Evolutionary conservation across 2,888 invertebrate genomes (phyloP), one percentile per base, ranked within the genome.

Genomic region (Rosalia funebris): DNA sequence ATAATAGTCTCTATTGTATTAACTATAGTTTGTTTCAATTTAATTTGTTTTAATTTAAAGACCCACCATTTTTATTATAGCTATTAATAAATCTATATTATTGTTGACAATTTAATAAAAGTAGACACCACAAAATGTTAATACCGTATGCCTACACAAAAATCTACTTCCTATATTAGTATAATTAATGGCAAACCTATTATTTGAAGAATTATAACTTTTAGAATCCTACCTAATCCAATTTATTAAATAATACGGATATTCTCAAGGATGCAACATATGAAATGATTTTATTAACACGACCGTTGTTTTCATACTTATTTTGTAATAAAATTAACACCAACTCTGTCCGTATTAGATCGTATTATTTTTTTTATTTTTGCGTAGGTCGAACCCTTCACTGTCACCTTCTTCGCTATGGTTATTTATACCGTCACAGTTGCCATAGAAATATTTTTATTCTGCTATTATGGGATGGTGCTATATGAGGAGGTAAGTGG

Each of bases 381-480:
- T 3, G 3, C 25, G 5, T 41, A 71, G 71, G 64, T 71, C 19
- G 61, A 71, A 63, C 65, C 68, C 15, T 46, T 61, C 56, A 65
- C 78, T 1, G 79, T 84, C 9, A 78, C 82, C 0, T 72, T 84
- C 10, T 42, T 83, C 11, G 80, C 83, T 0, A 82, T 83, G 77
- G 57, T 76, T 1, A 46, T 75, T 0, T 84, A 82, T 58, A 69
- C 82, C 1, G 10, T 76, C 0, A 75, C 75, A 14, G 82, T 84
- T 81, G 73, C 77, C 57, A 71, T 79, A 12, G 81, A 84, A 71
- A 80, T 84, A 7, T 84, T 82, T 57, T 50, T 84, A 1, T 84
- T 82, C 65, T 85, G 85, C 48, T 83, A 83, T 62, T 83, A 83
- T 55, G 84, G 84, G 17, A 81, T 83, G 60, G 76, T 83, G 60